Evolutionary conservation across 1,140 invertebrate species (phyloP).

Genomic region (Drosophila azteca): DNA sequence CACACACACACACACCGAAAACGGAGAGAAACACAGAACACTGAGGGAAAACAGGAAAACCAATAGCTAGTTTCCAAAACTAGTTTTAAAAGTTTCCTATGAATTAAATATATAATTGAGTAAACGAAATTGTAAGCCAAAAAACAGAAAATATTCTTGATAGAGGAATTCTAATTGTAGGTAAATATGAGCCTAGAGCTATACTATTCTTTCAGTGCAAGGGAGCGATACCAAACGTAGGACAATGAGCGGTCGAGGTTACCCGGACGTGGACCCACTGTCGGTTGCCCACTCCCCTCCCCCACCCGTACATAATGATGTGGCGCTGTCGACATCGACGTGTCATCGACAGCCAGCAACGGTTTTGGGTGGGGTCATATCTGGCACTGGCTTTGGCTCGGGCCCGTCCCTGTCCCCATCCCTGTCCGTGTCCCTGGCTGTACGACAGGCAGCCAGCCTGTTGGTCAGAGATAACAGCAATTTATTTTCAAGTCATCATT

Average conservation of each 20-base stretch:
- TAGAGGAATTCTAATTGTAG: no score
- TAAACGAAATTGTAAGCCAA: background rate
- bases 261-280: background rate
- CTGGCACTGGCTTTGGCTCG: background rate
- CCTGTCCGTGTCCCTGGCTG: no score
- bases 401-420: no score
- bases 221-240: background rate
- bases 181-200: no score
- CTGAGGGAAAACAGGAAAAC: no score
- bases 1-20: conserved; percentile 64
- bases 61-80: no score
- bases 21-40: background rate
- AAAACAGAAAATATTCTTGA: no score
- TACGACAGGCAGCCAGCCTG: conserved; percentile 53
- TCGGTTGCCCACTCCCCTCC: background rate
- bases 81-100: no score
- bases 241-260: conserved; percentile 11
- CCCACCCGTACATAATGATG: conserved; percentile 62
- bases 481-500: conserved; percentile 84
- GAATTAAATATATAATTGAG: no score
- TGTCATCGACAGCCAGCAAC: conserved; percentile 69
- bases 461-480: conserved; percentile 83
- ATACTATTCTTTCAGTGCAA: no score
- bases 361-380: conserved; percentile 41
- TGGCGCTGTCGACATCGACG: conserved; percentile 72